phyloP scores from a whole-genome alignment of 2,113 vertebrate genomes.

The Odontophorus gujanensis region DNA sequence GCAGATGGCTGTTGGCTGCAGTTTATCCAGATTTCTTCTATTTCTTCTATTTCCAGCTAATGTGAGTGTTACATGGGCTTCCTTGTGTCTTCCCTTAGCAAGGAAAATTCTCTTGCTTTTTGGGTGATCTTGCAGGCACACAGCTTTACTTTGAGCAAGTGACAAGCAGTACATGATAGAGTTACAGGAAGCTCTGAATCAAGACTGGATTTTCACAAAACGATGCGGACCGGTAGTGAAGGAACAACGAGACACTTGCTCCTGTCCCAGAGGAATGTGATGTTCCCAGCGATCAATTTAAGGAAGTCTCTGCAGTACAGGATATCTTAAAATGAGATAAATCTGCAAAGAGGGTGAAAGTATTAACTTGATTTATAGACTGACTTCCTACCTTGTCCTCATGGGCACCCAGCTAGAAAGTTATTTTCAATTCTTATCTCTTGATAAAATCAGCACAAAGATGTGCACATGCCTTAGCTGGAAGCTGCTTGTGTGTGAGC shows the following conservation, averaged over 20 bases:
- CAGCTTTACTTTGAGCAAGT: not conserved
- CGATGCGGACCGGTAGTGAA: not conserved
- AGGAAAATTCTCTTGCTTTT: not conserved
- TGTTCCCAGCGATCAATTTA: constrained; percentile 23
- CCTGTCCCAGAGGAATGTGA: constrained; percentile 17
- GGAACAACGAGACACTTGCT: not conserved
- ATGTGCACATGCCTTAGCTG: not conserved
- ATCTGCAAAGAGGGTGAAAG: constrained; percentile 32
- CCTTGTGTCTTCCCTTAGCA: not conserved
- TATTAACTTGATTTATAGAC: constrained; percentile 51
- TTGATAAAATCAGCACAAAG: not conserved
- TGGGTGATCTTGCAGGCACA: not conserved
- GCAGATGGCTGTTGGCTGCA: not conserved
- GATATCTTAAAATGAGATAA: constrained; percentile 49
- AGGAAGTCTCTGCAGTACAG: constrained; percentile 20
- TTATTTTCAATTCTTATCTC: not conserved
- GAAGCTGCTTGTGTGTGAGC: not conserved
- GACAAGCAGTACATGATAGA: not conserved
- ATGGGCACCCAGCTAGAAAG: not conserved
- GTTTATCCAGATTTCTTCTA: not conserved
- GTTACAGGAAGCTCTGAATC: not conserved
- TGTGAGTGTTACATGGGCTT: not conserved
- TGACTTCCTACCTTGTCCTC: not conserved
- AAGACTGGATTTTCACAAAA: constrained; percentile 8
- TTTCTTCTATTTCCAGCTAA: not conserved